These are phyloP conservation scores for Ceratina japonica DNA, from an alignment of 1,140 invertebrate species.

Conservation along the genomic window DNA sequence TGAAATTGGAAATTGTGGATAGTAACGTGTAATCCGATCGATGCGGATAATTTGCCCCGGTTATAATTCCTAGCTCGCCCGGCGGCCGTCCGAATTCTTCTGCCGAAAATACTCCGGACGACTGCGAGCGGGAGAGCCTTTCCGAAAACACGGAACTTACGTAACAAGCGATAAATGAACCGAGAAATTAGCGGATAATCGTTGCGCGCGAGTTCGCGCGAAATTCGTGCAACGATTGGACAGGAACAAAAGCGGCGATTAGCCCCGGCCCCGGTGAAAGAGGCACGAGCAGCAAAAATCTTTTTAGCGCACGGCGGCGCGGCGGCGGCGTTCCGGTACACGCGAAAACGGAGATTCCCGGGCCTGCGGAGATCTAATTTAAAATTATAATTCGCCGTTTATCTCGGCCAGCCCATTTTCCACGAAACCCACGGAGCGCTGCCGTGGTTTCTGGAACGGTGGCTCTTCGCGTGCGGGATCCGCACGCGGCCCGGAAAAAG, in stretches of 20 bases:
- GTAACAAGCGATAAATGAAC: neutral
- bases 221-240: neutral
- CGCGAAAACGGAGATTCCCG: neutral
- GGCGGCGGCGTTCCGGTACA: neutral
- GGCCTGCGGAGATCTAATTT: constrained; percentile 27
- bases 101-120: no score
- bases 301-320: neutral
- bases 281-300: neutral
- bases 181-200: neutral
- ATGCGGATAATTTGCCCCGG: neutral
- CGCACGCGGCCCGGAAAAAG: neutral
- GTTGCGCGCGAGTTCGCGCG: neutral
- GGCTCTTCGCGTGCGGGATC: constrained; percentile 7
- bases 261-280: neutral
- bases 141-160: neutral
- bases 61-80: neutral
- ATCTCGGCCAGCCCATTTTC: constrained; percentile 28
- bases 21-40: neutral
- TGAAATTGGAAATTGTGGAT: neutral
- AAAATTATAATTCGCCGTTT: constrained; percentile 45
- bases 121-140: neutral
- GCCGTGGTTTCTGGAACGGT: neutral
- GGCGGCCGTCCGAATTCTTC: no score
- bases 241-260: neutral
- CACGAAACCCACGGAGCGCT: constrained; percentile 28